Evolutionary conservation across 1,140 invertebrate genomes (phyloP), one percentile per base, ranked within the genome.

Genomic region (Centruroides sculpturatus): DNA sequence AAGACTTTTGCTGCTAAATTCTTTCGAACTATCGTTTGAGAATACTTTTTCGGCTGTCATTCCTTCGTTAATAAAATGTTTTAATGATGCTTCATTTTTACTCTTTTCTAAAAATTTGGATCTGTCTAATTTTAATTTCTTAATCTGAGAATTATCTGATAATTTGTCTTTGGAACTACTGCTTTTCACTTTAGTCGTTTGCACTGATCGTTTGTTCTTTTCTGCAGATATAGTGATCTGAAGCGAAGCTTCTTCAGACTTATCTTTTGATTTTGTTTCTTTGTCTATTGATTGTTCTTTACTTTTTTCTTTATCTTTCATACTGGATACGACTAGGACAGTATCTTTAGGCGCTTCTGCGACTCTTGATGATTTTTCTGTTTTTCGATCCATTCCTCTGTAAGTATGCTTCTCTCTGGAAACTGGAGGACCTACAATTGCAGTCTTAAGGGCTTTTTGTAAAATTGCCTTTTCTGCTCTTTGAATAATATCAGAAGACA

Each of bases 381-480:
- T 8, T 41, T 41, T 41, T 41, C 41, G 41, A 6, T 41, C 41
- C 5, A 8, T 41, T 41, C 41, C 41, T 8, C 41, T 41, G 48
- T 76, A 75, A 64, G 75, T 78, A 0, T 77, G 74, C 35, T 78
- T 76, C 47, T 72, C 71, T 49, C 74, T 74, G 50, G 72, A 75
- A 57, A 49, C 8, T 6, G 41, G 41, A 41, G 41, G 41, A 8
- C 41, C 23, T 47, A 46, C 41, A 9, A 60, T 63, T 49, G 46
- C 63, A 10, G 68, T 83, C 67, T 84, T 87, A 36, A 88, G 85
- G 2, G 85, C 85, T 73, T 89, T 88, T 34, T 88, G 83, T 72
- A 91, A 89, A 67, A 92, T 88, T 0, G 85, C 87, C 69, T 90
- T 90, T 76, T 92, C 87, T 3, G 88, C 87, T 60, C 87, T 76